Conservation (phyloP, 1,140 invertebrate genomes). For the Atopsyche davidsoni region DNA sequence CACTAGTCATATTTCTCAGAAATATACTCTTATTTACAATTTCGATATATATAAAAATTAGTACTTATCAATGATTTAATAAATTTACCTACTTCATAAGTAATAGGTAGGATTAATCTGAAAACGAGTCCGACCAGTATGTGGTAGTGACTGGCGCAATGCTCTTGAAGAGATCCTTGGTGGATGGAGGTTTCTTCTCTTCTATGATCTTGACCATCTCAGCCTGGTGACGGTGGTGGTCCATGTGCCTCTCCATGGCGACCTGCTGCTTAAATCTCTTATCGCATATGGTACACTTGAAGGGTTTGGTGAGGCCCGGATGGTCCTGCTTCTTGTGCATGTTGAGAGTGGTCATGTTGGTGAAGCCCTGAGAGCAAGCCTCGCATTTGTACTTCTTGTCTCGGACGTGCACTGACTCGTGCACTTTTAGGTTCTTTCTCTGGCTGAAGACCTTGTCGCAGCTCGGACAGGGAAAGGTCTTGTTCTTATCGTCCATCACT, state of each 20-base stretch:
- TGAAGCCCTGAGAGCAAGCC: constrained; percentile 56
- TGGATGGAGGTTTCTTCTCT: constrained; percentile 29
- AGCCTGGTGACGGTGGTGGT: constrained; percentile 34
- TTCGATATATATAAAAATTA: constrained; percentile 2
- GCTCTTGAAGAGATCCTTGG: constrained; percentile 40
- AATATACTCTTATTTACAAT: constrained; percentile 3
- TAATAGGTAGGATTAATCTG: constrained; percentile 33
- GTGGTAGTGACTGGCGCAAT: constrained; percentile 43
- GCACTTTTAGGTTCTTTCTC: constrained; percentile 46
- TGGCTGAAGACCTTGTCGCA: constrained; percentile 56
- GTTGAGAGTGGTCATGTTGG: constrained; percentile 45
- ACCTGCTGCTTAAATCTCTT: constrained; percentile 38
- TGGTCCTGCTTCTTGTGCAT: constrained; percentile 26
- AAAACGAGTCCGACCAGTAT: constrained; percentile 46
- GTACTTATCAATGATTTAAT: background rate
- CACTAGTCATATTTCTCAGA: background rate
- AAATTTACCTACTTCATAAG: background rate
- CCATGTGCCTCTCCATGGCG: constrained; percentile 38
- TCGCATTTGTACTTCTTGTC: constrained; percentile 65
- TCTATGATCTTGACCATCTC: constrained; percentile 31
- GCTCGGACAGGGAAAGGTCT: constrained; percentile 45
- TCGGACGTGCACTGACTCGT: constrained; percentile 56
- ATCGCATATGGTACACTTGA: constrained; percentile 37
- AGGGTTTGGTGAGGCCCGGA: constrained; percentile 27
- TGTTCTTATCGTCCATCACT: constrained; percentile 43